Percentiles rank a stretch among this genome's conserved stretches.
Conservation (phyloP, 2,888 invertebrate genomes). For the Dioctria linearis region DNA sequence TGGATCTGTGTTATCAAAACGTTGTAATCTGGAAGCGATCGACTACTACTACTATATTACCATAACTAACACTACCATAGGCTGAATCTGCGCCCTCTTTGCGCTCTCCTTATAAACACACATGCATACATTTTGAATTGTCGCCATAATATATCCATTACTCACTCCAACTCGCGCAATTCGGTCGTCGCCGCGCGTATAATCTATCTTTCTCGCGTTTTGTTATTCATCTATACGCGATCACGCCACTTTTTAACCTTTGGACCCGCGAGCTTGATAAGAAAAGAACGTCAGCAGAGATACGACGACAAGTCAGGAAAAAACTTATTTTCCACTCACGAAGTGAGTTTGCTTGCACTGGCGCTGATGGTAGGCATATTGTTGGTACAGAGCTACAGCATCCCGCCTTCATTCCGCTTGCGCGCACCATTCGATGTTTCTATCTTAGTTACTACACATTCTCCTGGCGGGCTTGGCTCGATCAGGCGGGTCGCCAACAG, state of each 20-base stretch:
- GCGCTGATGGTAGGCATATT: background rate
- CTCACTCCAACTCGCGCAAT: slow-evolving; percentile 34
- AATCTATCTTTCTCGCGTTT: slow-evolving; percentile 20
- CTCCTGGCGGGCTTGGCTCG: background rate
- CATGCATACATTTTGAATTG: background rate
- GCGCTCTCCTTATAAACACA: background rate
- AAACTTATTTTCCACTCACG: slow-evolving; percentile 27
- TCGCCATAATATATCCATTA: slow-evolving; percentile 8
- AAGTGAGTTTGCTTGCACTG: slow-evolving; percentile 27
- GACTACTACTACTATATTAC: background rate
- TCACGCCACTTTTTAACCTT: slow-evolving; percentile 55
- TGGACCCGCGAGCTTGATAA: slow-evolving; percentile 49
- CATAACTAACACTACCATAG: background rate
- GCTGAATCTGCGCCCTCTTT: background rate
- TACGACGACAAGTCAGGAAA: slow-evolving; percentile 4
- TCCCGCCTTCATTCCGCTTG: background rate
- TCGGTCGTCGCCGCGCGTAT: background rate
- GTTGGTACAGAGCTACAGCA: no score
- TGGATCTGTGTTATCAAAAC: no score
- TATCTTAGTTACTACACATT: background rate
- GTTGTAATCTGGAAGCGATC: slow-evolving; percentile 24
- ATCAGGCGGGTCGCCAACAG: background rate
- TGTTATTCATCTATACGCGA: slow-evolving; percentile 47
- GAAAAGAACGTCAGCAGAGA: slow-evolving; percentile 43
- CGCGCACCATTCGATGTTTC: background rate